These are phyloP conservation scores for Ladona fulva DNA, from an alignment of 1,140 invertebrate species.

Conservation along the genomic window DNA sequence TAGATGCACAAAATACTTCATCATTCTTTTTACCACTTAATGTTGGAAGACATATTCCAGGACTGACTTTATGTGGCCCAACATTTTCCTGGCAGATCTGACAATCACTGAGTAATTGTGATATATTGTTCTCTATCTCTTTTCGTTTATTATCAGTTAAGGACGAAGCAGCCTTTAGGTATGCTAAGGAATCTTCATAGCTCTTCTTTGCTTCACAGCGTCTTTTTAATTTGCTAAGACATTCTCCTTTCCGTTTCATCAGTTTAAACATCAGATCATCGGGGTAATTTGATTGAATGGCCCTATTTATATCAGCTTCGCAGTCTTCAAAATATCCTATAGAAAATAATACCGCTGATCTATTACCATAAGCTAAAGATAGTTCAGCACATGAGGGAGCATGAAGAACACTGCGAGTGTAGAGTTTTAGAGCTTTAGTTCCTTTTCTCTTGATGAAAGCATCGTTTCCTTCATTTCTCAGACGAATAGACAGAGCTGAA, in stretches of 20 bases:
- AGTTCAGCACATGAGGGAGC: neutral
- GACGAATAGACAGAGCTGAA: neutral
- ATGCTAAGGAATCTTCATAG: neutral
- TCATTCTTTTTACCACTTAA: neutral
- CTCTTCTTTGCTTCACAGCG: neutral
- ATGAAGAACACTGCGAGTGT: neutral
- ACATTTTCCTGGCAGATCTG: neutral
- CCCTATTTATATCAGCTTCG: neutral
- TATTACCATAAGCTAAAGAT: neutral
- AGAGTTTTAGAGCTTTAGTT: neutral
- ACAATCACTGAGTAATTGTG: neutral
- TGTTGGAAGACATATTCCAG: neutral
- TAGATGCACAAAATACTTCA: neutral
- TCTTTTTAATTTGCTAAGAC: neutral
- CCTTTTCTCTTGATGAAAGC: neutral
- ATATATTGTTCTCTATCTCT: neutral
- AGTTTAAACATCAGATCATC: neutral
- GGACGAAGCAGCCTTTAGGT: neutral
- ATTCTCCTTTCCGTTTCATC: neutral
- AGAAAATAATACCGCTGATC: neutral
- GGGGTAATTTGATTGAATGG: neutral
- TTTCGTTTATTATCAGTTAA: neutral
- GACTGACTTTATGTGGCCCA: neutral
- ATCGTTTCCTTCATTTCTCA: neutral
- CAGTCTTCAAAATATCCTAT: neutral